phyloP scores from a whole-genome alignment of 1,140 invertebrate species.

The Physella acuta region DNA sequence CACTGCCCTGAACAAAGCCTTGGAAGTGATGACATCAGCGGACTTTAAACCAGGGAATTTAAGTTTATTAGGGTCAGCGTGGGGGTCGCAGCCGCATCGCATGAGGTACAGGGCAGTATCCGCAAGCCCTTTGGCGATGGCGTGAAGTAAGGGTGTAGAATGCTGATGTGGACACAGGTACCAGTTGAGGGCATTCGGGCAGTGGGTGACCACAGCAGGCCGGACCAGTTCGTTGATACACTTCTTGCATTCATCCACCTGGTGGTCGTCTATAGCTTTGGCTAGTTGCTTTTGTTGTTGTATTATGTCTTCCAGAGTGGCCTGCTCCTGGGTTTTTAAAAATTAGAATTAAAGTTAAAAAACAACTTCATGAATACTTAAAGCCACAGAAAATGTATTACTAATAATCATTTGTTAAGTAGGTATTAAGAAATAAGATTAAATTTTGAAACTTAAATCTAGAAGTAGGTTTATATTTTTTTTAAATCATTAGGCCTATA shows the following conservation, averaged over 20 bases:
- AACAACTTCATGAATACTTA: too few relatives aligned
- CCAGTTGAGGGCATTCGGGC: slow-evolving; percentile 10
- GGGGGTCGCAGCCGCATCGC: neutral
- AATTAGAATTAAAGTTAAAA: too few relatives aligned
- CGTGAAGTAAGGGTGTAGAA: slow-evolving; percentile 2
- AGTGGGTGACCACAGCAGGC: neutral
- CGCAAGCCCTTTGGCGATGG: neutral
- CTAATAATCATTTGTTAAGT: too few relatives aligned
- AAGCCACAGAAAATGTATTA: too few relatives aligned
- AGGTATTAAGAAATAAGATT: too few relatives aligned
- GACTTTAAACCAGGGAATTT: neutral
- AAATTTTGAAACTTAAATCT: too few relatives aligned
- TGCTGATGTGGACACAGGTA: slow-evolving; percentile 8
- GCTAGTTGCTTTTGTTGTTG: neutral
- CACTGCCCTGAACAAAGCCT: slow-evolving; percentile 3
- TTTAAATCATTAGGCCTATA: too few relatives aligned
- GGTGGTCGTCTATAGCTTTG: neutral
- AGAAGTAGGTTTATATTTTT: too few relatives aligned
- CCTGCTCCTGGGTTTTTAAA: neutral
- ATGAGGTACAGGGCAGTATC: slow-evolving; percentile 6
- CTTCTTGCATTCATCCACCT: neutral
- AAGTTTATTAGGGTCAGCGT: neutral
- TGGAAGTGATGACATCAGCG: neutral
- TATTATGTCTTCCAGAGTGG: neutral
- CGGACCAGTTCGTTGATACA: neutral